Evolutionary conservation across 2,113 vertebrate species (phyloP).

Genomic region (Dasypus novemcinctus): DNA sequence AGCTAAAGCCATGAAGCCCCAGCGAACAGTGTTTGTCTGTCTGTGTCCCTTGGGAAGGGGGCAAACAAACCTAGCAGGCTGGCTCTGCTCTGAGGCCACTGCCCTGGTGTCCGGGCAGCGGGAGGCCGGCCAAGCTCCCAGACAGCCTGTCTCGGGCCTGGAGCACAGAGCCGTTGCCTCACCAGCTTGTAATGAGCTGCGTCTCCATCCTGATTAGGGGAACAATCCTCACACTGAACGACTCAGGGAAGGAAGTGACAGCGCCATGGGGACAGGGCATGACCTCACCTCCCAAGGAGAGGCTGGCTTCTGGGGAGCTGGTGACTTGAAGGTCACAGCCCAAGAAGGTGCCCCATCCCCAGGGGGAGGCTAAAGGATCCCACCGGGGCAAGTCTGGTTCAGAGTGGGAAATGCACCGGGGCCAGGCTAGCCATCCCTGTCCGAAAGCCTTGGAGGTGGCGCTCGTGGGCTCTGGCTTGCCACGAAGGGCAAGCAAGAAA

Average conservation of each 20-base stretch:
- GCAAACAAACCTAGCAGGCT: conserved; percentile 61
- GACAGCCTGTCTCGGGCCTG: conserved; percentile 65
- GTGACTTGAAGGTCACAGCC: conserved; percentile 28
- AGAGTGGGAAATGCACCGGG: background rate
- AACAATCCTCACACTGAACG: conserved; percentile 69
- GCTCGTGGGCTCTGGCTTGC: background rate
- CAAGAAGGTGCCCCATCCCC: background rate
- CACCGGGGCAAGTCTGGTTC: conserved; percentile 31
- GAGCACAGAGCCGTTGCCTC: conserved; percentile 67
- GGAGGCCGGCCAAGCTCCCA: conserved; percentile 71
- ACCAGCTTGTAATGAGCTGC: conserved; percentile 55
- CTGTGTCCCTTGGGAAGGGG: conserved; percentile 63
- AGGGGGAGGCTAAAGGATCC: background rate
- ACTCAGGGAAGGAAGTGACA: conserved; percentile 61
- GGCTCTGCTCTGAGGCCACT: conserved; percentile 50
- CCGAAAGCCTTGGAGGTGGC: background rate
- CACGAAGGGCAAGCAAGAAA: conserved; percentile 25
- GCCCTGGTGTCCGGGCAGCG: conserved; percentile 58
- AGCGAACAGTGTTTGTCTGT: conserved; percentile 52
- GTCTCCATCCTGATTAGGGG: conserved; percentile 75
- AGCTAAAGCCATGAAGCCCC: background rate
- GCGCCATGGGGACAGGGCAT: conserved; percentile 52
- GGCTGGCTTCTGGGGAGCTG: conserved; percentile 34
- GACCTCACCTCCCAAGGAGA: conserved; percentile 51
- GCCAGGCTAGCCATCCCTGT: background rate